Evolutionary conservation across 2,113 vertebrate genomes (phyloP).

Genomic region (Chloropsis cyanopogon): DNA sequence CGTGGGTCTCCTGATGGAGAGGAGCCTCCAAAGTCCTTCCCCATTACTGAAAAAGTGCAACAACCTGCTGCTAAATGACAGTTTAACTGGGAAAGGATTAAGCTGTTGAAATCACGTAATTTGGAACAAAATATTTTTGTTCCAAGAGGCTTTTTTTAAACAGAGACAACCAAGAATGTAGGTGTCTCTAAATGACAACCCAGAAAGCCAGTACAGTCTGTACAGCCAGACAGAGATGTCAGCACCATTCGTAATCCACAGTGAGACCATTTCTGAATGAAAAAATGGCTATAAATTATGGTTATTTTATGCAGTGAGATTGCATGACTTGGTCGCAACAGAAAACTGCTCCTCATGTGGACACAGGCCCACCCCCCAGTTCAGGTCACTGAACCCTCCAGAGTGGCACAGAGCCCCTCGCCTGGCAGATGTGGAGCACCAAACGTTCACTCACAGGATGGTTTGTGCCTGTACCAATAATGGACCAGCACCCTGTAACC

Average conservation of each 20-base stretch:
- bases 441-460: not conserved
- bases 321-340: not conserved
- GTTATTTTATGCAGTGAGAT: not conserved
- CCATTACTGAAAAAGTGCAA: not conserved
- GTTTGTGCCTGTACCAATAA: too few relatives aligned
- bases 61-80: not conserved
- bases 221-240: not conserved
- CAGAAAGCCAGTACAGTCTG: not conserved
- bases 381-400: too few relatives aligned
- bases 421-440: not conserved
- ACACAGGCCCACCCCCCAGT: not conserved
- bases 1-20: rapidly evolving
- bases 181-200: not conserved
- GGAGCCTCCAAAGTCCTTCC: not conserved
- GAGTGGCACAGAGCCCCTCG: rapidly evolving
- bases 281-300: not conserved
- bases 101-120: not conserved
- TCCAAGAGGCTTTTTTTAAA: not conserved
- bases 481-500: rapidly evolving
- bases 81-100: not conserved
- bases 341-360: rapidly evolving
- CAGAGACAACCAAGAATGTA: not conserved
- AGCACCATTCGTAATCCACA: not conserved
- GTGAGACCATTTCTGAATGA: not conserved
- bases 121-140: not conserved